Evolutionary conservation across 2,113 vertebrate genomes (phyloP), one percentile per base, ranked within the genome.

Genomic region (Boleophthalmus pectinirostris): DNA sequence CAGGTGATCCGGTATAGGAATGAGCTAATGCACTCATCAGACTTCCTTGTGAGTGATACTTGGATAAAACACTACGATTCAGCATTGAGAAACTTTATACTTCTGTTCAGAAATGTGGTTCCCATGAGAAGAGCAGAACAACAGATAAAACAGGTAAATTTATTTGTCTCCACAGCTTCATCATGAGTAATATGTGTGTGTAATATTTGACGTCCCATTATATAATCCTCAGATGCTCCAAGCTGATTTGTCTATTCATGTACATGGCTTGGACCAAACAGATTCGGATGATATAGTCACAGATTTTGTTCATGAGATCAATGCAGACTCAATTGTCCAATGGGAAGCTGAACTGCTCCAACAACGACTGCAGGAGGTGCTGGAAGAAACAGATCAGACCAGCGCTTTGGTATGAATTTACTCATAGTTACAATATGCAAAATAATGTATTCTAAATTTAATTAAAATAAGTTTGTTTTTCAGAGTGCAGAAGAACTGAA

Each of bases 331-430:
- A 5, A 78, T 93, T 45, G 69, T 81, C 74, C 89, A 93, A 77
- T 92, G 92, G 83, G 95, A 96, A 82, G 72, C 82, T n/a, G 90
- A 92, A 75, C 65, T 96, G 74, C 87, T 95, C 12, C 85, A 90
- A 61, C 93, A 95, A 78, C 92, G 87, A 71, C 83, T 93, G 72
- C 83, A 89, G 75, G 94, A 94, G 69, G 66, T 93, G 8, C 82
- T 86, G 64, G 60, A 87, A 5, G 72, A 89, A 49, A 74, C 86
- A 11, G 75, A 74, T 14, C 83, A 74, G 6, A 3, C 70, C 24
- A 78, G 90, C 64, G 79, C 86, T 45, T 71, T 87, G 81, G 88
- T 92, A 12, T 25, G n/a, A 20, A 6, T 76, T 53, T 13, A n/a
- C 21, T 45, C 11, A 16, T 6, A 60, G 45, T 10, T 45, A 21